Conservation (phyloP, 2,888 invertebrate genomes). For the Plebejus argus region DNA sequence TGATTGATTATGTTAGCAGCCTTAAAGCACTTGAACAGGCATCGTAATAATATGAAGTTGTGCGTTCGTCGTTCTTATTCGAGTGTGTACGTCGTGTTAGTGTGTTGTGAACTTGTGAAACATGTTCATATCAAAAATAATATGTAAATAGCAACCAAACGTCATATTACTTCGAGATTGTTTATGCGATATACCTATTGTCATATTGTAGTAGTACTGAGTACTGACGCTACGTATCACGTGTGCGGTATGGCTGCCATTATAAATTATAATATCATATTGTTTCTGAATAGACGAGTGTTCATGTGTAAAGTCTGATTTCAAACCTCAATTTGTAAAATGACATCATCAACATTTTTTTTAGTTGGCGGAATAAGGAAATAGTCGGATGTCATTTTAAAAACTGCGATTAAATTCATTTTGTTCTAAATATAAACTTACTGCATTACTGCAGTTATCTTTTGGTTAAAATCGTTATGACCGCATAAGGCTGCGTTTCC, state of each 20-base stretch:
- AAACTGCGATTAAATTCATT: background rate
- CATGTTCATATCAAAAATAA: too few relatives aligned
- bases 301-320: background rate
- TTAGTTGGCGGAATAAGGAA: background rate
- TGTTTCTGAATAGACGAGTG: background rate
- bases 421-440: too few relatives aligned
- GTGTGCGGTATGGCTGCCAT: background rate
- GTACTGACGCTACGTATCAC: background rate
- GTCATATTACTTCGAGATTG: background rate
- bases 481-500: too few relatives aligned
- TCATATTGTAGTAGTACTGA: background rate
- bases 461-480: too few relatives aligned
- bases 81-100: background rate
- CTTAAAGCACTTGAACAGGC: background rate
- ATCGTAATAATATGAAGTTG: background rate
- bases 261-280: background rate
- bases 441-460: too few relatives aligned
- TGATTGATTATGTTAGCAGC: background rate
- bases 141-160: background rate
- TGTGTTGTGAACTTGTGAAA: too few relatives aligned
- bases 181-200: background rate
- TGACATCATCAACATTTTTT: background rate
- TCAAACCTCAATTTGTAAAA: background rate
- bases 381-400: background rate
- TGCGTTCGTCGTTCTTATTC: background rate